Base-by-base conservation (phyloP, 1,140 invertebrate species). In the Teleopsis dalmanni region DNA sequence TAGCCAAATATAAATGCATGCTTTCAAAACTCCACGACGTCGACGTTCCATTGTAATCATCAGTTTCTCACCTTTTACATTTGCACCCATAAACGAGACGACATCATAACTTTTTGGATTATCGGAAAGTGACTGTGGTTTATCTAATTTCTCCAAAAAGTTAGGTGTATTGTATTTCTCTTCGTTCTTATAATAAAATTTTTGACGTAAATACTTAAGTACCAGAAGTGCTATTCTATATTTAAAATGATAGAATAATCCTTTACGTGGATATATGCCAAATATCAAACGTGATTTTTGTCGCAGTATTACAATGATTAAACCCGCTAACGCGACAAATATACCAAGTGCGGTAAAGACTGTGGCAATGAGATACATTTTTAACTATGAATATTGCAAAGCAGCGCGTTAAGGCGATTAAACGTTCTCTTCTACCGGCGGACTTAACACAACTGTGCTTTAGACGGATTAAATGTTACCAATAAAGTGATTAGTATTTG, bases 101-200 rank as follows among this genome's bases (percentile, higher is more conserved):
- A 63, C 64, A 44, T 68, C 65, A 13, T 68, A 68, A 33, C 62
- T 63, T 18, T 67, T 59, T 0, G 65, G 65, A 55, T 68, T 56
- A 4, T 48, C 45, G 18, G 55, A 50, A 10, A 68, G 21, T 18
- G 47, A 26, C 27, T 68, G 65, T 0, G 65, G 58, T 0, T 53
- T 35, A 38, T 68, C 65, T 18, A 68, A 35, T 14, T 53, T 53
- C 5, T 54, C 53, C 44, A 67, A 38, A 27, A 59, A 56, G 8
- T 50, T 40, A 1, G 33, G 14, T 3, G 57, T 56, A 2, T 57
- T 55, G 0, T 60, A 47, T 0, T 55, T 11, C 22, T 63, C 52
- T 31, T 61, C 62, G 36, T 62, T 62, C 0, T 54, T 43, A 7
- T 56, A 38, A 22, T 65, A 68, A 41, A 68, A 54, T 23, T 55